Percentiles rank a stretch among this genome's conserved stretches.
Conservation (phyloP, 64 coral and sea anemone species). For the Montipora foliosa region DNA sequence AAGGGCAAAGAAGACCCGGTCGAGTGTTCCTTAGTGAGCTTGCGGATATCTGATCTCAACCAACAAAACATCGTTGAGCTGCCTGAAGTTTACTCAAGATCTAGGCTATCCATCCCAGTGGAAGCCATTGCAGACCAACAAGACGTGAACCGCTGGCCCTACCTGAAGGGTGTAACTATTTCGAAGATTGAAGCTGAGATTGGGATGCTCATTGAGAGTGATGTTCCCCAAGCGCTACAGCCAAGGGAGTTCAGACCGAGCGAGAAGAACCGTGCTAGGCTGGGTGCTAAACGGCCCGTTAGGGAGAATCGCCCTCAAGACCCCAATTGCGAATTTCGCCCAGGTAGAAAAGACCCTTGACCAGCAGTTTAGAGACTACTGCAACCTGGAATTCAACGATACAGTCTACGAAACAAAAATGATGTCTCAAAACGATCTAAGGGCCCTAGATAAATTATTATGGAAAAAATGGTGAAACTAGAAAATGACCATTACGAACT, state of each 20-base stretch:
- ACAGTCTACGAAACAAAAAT: background rate
- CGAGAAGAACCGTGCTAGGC: background rate
- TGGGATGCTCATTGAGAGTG: constrained; percentile 41
- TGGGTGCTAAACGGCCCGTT: constrained; percentile 44
- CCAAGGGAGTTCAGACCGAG: background rate
- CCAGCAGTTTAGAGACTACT: background rate
- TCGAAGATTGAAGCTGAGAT: constrained; percentile 14
- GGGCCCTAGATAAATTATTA: constrained; percentile 1
- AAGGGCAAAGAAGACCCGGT: background rate
- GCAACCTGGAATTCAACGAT: background rate
- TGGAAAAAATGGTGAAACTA: constrained; percentile 26
- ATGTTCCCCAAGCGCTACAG: constrained; percentile 12
- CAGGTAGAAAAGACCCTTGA: background rate
- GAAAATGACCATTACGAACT: constrained; percentile 66
- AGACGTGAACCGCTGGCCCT: constrained; percentile 40
- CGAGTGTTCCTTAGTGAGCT: constrained; percentile 12
- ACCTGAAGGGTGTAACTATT: constrained; percentile 1
- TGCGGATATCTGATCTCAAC: constrained; percentile 10
- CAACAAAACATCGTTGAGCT: background rate
- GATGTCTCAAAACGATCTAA: constrained; percentile 48
- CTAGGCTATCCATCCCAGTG: background rate
- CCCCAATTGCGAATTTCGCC: background rate
- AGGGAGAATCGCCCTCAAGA: background rate
- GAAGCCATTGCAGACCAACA: constrained; percentile 37
- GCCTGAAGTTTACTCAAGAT: too few relatives aligned